Conservation (phyloP, 2,888 invertebrate genomes). For the Xestia c-nigrum region DNA sequence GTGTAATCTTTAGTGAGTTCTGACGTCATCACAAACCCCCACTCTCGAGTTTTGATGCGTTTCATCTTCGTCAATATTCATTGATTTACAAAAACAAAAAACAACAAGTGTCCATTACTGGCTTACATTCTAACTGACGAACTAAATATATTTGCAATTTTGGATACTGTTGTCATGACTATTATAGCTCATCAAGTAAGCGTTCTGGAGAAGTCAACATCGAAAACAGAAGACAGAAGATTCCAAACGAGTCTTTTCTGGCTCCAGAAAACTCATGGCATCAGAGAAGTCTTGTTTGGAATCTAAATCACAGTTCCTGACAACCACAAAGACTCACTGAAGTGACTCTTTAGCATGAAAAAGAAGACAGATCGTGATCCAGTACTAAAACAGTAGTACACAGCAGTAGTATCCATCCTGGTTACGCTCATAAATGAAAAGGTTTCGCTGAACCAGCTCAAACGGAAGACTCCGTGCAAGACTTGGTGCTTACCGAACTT, state of each 20-base stretch:
- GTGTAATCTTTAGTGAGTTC: too few relatives aligned
- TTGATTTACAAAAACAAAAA: too few relatives aligned
- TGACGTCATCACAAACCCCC: too few relatives aligned
- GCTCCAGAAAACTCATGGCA: not conserved
- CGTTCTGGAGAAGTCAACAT: not conserved
- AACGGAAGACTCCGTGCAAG: not conserved
- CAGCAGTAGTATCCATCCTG: too few relatives aligned
- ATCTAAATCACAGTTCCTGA: not conserved
- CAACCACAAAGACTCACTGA: not conserved
- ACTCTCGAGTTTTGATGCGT: too few relatives aligned
- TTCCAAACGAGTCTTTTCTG: not conserved
- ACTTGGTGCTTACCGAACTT: not conserved
- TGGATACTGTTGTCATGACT: too few relatives aligned
- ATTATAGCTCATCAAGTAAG: too few relatives aligned
- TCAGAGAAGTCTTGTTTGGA: too few relatives aligned
- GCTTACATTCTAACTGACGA: too few relatives aligned
- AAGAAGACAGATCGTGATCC: not conserved
- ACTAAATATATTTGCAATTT: too few relatives aligned
- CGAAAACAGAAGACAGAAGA: not conserved
- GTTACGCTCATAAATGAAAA: not conserved
- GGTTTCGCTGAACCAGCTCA: not conserved
- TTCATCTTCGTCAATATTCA: too few relatives aligned
- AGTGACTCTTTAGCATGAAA: not conserved
- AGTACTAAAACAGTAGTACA: not conserved
- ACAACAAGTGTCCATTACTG: too few relatives aligned